Evolutionary conservation across 1,140 invertebrate genomes (phyloP).

Genomic region (Trinorchestia longiramus): DNA sequence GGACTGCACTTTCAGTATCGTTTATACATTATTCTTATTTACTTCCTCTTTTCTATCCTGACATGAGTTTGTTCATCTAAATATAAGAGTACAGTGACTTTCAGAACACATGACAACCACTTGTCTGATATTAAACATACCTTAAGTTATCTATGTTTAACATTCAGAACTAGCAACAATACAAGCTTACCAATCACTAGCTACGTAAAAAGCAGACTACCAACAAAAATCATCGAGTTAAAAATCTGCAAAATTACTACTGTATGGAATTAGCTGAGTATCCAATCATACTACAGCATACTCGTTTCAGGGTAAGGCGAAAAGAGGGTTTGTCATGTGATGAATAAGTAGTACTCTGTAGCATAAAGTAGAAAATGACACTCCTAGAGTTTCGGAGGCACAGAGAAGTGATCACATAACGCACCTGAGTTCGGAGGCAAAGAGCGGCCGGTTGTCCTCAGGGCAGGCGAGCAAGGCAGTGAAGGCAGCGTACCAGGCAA

Average conservation of each 20-base stretch:
- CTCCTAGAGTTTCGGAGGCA: too few species aligned
- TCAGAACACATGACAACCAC: neutral
- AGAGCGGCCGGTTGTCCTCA: conserved; percentile 79
- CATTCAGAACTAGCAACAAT: neutral
- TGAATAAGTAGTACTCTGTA: too few species aligned
- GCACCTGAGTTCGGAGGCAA: conserved; percentile 78
- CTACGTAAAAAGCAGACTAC: neutral
- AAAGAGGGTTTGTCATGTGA: too few species aligned
- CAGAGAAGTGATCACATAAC: neutral
- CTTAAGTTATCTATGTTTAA: neutral
- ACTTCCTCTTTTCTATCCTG: neutral
- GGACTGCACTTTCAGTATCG: too few species aligned
- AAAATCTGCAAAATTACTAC: too few species aligned
- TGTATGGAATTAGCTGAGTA: too few species aligned
- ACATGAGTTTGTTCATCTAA: neutral
- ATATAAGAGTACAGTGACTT: neutral
- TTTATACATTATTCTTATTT: neutral
- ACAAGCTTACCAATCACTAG: neutral
- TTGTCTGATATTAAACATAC: neutral
- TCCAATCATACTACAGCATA: too few species aligned
- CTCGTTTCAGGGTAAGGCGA: too few species aligned
- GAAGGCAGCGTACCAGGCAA: conserved; percentile 82
- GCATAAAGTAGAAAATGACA: too few species aligned
- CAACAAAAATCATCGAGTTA: neutral
- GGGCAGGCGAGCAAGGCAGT: conserved; percentile 78